phyloP scores from a whole-genome alignment of 1,140 invertebrate species.

The Samia ricini region DNA sequence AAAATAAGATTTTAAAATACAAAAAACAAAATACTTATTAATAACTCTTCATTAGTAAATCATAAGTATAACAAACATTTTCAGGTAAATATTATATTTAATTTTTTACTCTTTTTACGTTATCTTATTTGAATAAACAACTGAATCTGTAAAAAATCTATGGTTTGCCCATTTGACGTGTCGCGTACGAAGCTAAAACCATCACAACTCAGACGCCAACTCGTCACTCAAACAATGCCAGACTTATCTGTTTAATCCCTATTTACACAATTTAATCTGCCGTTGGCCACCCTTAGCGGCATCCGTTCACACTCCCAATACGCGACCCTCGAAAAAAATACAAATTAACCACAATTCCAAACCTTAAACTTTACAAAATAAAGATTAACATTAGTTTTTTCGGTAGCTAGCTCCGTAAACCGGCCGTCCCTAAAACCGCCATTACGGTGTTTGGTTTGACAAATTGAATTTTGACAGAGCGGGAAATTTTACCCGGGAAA shows the following conservation, averaged over 20 bases:
- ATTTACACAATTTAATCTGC: constrained; percentile 75
- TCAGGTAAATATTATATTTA: too few species aligned
- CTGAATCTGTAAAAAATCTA: too few species aligned
- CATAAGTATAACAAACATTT: too few species aligned
- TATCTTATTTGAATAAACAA: too few species aligned
- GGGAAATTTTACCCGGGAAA: constrained; percentile 50
- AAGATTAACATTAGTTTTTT: constrained; percentile 23
- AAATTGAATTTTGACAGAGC: constrained; percentile 74
- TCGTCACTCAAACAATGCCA: constrained; percentile 61
- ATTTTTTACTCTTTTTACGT: too few species aligned
- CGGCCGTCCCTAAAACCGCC: constrained; percentile 36
- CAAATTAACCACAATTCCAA: constrained; percentile 13
- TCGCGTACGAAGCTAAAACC: constrained; percentile 43
- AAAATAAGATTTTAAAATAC: too few species aligned
- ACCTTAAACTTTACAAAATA: neutral
- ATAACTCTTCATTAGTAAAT: too few species aligned
- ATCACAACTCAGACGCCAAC: constrained; percentile 51
- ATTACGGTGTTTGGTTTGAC: constrained; percentile 69
- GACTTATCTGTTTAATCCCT: constrained; percentile 73
- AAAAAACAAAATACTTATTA: too few species aligned
- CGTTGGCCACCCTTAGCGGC: neutral
- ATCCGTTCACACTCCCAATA: neutral
- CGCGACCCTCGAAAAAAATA: constrained; percentile 31
- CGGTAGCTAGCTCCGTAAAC: constrained; percentile 12
- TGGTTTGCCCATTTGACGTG: too few species aligned